Evolutionary conservation across 2,888 invertebrate genomes (phyloP), one percentile per base, ranked within the genome.

Genomic region (Baronia brevicornis): DNA sequence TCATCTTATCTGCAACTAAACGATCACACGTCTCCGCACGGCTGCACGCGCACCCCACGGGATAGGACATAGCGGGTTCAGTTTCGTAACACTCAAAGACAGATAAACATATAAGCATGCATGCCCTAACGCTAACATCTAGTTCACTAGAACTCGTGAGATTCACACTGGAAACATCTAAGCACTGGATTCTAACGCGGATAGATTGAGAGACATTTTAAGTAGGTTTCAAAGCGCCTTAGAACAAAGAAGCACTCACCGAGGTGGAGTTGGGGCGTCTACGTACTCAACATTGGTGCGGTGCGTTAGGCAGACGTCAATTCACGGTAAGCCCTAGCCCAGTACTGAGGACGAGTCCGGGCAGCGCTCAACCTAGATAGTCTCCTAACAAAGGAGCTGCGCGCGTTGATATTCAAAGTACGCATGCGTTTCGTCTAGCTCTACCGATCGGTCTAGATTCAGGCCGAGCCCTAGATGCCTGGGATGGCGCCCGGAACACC

Each of bases 41-140:
- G 60, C 55, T 54, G 63, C 57, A 60, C 51, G 54, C 57, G 64
- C 65, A 43, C 57, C 56, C 64, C 57, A 61, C 51, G 56, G 57
- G 65, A 65, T 43, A 56, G 66, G 61, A 68, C 50, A 63, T 57
- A 57, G 62, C 58, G 55, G 65, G 67, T 60, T 58, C 50, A 57
- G 48, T 54, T 49, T 54, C 52, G 48, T 51, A 55, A 74, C 73
- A 77, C 71, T 68, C 57, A 63, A 65, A 60, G 62, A 70, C 56
- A 59, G 46, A 61, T 60, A 72, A 69, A 75, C 60, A 74, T 59
- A 70, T 48, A 72, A 69, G 69, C 80, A 79, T 80, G 82, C 80
- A 75, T 70, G 67, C 67, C 74, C 70, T 77, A 71, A 63, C 64
- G 54, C 77, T 77, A 75, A 71, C 60, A 61, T 61, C 74, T 77